phyloP scores from a whole-genome alignment of 2,797 vertebrate genomes.

The Onychomys arenicola region DNA sequence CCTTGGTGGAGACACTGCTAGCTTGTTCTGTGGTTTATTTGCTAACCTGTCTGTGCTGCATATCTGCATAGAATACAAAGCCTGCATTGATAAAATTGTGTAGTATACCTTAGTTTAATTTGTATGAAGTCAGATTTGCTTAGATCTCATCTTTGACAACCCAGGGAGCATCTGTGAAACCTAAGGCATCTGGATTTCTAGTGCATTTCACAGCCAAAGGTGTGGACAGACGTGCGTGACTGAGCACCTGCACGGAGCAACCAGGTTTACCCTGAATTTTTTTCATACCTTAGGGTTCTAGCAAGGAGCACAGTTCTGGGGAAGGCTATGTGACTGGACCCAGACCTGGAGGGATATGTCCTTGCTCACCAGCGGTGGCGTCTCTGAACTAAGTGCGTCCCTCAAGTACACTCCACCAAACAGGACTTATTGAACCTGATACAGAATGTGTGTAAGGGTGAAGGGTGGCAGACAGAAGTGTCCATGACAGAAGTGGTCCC shows the following conservation, averaged over 20 bases:
- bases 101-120: not conserved
- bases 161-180: conserved; percentile 5
- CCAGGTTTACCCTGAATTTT: conserved; percentile 9
- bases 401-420: not conserved
- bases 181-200: not conserved
- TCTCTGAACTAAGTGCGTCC: not conserved
- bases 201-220: not conserved
- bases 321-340: not conserved
- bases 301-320: not conserved
- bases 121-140: not conserved
- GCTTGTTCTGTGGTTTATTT: not conserved
- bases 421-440: not conserved
- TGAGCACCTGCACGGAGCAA: not conserved
- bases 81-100: not conserved
- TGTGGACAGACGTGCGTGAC: not conserved
- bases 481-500: not conserved
- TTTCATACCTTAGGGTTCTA: not conserved
- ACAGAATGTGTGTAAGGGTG: not conserved
- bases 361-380: not conserved
- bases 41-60: not conserved
- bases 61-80: not conserved
- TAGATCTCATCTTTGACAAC: not conserved
- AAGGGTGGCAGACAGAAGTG: not conserved
- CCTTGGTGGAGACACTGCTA: not conserved
- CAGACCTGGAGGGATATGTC: not conserved